Evolutionary conservation across 2,113 vertebrate genomes (phyloP), one percentile per base, ranked within the genome.

Genomic region (Natator depressus): DNA sequence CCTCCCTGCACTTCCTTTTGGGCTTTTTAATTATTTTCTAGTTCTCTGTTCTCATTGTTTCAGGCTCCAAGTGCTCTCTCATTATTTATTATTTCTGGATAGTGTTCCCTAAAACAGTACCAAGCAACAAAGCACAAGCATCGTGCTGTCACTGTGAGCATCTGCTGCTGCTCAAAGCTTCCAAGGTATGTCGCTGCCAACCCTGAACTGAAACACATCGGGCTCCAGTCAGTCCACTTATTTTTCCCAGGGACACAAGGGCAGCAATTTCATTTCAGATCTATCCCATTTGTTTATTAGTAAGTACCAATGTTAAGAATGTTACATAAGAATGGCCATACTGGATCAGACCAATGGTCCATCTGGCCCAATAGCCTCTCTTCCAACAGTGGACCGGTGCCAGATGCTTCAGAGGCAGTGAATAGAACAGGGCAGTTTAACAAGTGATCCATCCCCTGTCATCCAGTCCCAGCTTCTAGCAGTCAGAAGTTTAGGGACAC

Each of bases 131-230:
- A 94, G 90, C 94, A 94, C 75, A 69, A 69, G 31, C 8, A 69
- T 35, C 2, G 8, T n/a, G 62, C 35, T 19, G 35, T n/a, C 29
- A 16, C 62, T 69, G 31, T 69, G 9, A n/a, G 62, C 3, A 17
- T 69, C 93, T 93, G 92, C 95, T 93, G 83, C 96, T 83, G 86
- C 88, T 97, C 96, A 96, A 57, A 93, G 87, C 95, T 96, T 93
- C 89, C 80, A 42, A 54, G 62, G 20, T 88, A 89, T 85, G 80
- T 96, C 96, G 96, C 96, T 95, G 95, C 92, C 94, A 95, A 96
- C 96, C 96, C 89, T 93, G 95, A 95, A 93, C 97, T 92, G 93
- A 94, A 79, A 89, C 76, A 88, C 1, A 6, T 75, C 4, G 2
- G 62, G 94, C 93, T 96, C 87, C 94, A 93, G 93, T 89, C 51